Base-by-base conservation (phyloP, 1,140 invertebrate genomes). In the Spodoptera frugiperda region DNA sequence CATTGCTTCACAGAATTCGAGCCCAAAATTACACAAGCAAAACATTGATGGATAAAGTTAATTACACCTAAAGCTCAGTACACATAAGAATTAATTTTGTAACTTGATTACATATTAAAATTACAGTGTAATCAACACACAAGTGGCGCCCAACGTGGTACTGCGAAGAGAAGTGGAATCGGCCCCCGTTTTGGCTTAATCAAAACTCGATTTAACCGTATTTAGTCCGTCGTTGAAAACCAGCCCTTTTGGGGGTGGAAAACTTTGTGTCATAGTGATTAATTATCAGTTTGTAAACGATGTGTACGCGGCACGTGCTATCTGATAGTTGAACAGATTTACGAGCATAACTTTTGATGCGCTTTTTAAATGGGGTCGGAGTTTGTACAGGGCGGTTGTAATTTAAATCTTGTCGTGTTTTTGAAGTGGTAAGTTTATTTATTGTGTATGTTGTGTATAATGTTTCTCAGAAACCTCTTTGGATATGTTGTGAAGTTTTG, bases 231-330 rank as follows among this genome's bases (percentile, higher is more conserved):
- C 75, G 63, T 77, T 61, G 70, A 79, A 82, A 84, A 80, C 82
- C 79, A 80, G 74, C 77, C 78, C 75, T 78, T 81, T 80, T 51
- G 51, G 77, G 77, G 72, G 61, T 51, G 33, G 74, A 73, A 81
- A 86, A 85, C 80, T 85, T 84, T 85, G 75, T 78, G 81, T 85
- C 83, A 79, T 80, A 79, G 72, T 82, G 75, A 87, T 87, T 87
- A 87, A 87, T 87, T 85, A 83, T 79, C 72, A 78, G 63, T 79
- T 78, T 21, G 14, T 25, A 33, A 54, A 44, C 46, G 54, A 30
- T 39, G 19, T 46, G 44, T 39, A 57, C 70, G 33, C 33, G 12
- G 6, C 59, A 33, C 25, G 65, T 51, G 65, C 51, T 57, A 72
- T 72, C 70, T 10, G 70, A 72, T 72, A 72, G 70, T 57, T 57